phyloP scores from a whole-genome alignment of 2,888 invertebrate genomes.

The Ramazzottius varieornatus region DNA sequence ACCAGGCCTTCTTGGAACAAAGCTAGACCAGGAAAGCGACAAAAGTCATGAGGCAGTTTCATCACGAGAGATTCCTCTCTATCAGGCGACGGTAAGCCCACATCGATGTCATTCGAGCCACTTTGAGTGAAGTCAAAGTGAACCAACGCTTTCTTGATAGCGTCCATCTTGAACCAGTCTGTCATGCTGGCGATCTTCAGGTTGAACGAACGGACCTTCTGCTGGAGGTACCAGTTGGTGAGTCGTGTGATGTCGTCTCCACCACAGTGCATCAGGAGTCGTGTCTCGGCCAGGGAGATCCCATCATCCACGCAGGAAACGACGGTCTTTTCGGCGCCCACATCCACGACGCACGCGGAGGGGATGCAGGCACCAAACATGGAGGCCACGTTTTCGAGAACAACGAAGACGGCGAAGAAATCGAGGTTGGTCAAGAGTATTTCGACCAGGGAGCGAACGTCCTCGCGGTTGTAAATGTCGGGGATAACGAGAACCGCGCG shows the following conservation, averaged over 20 bases:
- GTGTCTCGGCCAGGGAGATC: neutral
- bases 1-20: neutral
- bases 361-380: neutral
- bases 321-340: neutral
- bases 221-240: neutral
- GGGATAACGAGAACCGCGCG: neutral
- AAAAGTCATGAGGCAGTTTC: neutral
- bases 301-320: slow-evolving; percentile 2
- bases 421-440: neutral
- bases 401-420: neutral
- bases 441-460: neutral
- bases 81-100: neutral
- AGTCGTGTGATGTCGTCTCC: neutral
- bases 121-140: neutral
- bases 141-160: neutral
- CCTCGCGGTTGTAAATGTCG: neutral
- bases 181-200: neutral
- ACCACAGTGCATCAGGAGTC: neutral
- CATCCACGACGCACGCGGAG: neutral
- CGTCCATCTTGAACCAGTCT: neutral
- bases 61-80: neutral
- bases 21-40: neutral
- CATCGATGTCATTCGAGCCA: neutral
- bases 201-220: neutral
- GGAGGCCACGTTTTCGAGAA: neutral